Evolutionary conservation across 2,797 vertebrate genomes (phyloP).

Genomic region (Austrolebias charrua): DNA sequence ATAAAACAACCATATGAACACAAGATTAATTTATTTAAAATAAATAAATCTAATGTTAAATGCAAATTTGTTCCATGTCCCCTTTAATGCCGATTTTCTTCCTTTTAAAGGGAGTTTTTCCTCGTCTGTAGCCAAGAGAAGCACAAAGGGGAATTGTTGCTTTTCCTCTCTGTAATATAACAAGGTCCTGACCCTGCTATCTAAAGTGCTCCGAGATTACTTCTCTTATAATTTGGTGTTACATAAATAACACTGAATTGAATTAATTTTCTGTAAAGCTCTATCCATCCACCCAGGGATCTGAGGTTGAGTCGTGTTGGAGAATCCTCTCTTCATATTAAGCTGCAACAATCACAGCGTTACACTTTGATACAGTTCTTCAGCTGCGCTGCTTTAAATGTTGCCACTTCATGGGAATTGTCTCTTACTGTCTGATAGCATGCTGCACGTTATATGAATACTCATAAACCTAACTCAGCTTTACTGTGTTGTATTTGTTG

Average conservation of each 20-base stretch:
- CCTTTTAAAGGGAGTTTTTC: conserved; percentile 2
- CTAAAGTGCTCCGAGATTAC: conserved; percentile 9
- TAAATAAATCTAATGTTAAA: no score
- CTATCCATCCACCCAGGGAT: conserved; percentile 44
- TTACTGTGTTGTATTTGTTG: not conserved
- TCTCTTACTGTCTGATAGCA: conserved; percentile 17
- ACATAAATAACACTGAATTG: conserved; percentile 20
- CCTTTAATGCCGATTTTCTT: not conserved
- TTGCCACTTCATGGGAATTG: conserved; percentile 31
- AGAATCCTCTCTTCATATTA: conserved; percentile 71
- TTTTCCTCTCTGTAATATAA: conserved; percentile 6
- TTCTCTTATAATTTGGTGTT: conserved; percentile 12
- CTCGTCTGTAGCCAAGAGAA: not conserved
- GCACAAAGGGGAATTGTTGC: conserved; percentile 14
- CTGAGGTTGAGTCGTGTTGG: conserved; percentile 67
- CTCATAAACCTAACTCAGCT: not conserved
- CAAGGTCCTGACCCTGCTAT: conserved; percentile 18
- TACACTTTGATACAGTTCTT: conserved; percentile 20
- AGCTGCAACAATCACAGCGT: conserved; percentile 47
- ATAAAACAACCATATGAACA: no score
- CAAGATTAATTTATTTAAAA: no score
- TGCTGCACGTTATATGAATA: conserved; percentile 11
- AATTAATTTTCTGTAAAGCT: conserved; percentile 55
- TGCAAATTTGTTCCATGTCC: no score
- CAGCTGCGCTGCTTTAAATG: conserved; percentile 22